A percentile compares a stretch with the other conserved stretches of the same genome.
Evolutionary conservation across 1,140 invertebrate genomes (phyloP).

Genomic region (Callitettix versicolor): DNA sequence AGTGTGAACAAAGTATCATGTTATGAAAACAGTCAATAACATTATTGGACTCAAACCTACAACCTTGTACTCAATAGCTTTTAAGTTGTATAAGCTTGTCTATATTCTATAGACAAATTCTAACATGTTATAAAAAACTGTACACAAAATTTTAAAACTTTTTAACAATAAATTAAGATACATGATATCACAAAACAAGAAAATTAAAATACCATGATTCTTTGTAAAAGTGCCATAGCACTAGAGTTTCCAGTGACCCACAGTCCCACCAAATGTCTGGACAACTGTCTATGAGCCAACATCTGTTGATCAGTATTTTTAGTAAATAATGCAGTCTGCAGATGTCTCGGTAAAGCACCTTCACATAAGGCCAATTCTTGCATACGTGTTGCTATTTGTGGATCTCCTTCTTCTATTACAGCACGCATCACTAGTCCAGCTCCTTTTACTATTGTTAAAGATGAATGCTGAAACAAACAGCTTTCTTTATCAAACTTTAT

Average conservation of each 20-base stretch:
- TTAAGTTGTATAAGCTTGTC: too few species aligned
- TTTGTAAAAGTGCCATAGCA: conserved; percentile 75
- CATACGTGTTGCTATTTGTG: conserved; percentile 84
- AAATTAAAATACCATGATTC: conserved; percentile 84
- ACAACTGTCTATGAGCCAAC: conserved; percentile 81
- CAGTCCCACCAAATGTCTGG: conserved; percentile 90
- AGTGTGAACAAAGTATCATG: too few species aligned
- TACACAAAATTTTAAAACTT: too few species aligned
- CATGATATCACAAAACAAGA: conserved; percentile 18
- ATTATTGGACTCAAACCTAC: too few species aligned
- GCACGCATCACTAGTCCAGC: conserved; percentile 94
- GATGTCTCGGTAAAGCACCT: conserved; percentile 89
- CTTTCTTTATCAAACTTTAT: background rate
- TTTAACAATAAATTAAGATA: background rate
- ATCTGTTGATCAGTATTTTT: conserved; percentile 62
- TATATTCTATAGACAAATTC: too few species aligned
- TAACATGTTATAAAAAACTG: too few species aligned
- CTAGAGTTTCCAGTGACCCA: conserved; percentile 93
- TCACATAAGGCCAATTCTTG: conserved; percentile 92
- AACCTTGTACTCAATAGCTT: too few species aligned
- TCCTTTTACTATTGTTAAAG: conserved; percentile 94
- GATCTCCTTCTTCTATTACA: conserved; percentile 92
- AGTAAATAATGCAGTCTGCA: conserved; percentile 84
- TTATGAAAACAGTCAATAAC: too few species aligned
- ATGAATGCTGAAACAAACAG: conserved; percentile 67